Conservation (phyloP, 2,113 vertebrate genomes). For the Pteronura brasiliensis region DNA sequence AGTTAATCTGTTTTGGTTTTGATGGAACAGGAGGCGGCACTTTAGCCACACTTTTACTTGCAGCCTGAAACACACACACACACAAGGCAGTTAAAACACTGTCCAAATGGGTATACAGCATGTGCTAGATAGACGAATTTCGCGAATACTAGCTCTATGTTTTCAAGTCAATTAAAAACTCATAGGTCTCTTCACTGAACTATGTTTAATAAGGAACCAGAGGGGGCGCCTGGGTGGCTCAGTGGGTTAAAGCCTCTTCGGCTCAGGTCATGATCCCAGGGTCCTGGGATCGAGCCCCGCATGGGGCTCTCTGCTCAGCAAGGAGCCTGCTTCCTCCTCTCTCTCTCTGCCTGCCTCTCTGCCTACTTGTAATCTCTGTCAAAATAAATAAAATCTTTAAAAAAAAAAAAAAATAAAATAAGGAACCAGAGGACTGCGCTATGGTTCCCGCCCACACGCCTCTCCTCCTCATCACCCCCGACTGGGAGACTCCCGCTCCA, state of each 20-base stretch:
- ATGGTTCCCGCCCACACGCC: rapidly evolving
- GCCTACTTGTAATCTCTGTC: no score
- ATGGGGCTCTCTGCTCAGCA: no score
- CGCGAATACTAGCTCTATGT: background rate
- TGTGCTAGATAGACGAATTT: background rate
- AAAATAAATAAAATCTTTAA: no score
- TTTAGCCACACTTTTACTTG: slow-evolving; percentile 88
- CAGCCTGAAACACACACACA: slow-evolving; percentile 80
- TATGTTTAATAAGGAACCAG: background rate
- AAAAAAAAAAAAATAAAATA: background rate
- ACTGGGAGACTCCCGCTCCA: background rate
- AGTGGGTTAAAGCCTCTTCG: no score
- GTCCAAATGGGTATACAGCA: background rate
- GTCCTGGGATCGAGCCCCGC: no score
- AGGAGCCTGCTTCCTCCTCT: no score
- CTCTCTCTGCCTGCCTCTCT: no score
- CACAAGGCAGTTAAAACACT: background rate
- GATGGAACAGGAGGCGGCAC: slow-evolving; percentile 96
- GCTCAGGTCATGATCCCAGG: no score
- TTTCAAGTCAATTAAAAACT: background rate
- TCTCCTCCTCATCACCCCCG: background rate
- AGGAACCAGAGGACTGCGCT: background rate
- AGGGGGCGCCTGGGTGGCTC: background rate
- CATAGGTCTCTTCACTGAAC: background rate
- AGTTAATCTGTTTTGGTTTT: slow-evolving; percentile 93